These are phyloP conservation scores for Amphiura filiformis DNA, from an alignment of 35 echinoderm and acorn worm species.

Conservation along the genomic window DNA sequence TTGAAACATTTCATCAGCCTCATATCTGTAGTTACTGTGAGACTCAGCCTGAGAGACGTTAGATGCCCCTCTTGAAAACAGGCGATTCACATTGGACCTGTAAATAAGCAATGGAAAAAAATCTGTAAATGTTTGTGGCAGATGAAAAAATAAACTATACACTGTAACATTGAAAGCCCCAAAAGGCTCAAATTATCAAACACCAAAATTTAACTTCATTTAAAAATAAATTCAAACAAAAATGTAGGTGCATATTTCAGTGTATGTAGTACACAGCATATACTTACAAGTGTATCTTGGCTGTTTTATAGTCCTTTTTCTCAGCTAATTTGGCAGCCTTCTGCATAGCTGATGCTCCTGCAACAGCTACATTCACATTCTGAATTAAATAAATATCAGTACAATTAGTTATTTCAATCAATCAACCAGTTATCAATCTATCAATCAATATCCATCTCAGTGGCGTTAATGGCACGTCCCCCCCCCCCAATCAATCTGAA, in stretches of 20 bases:
- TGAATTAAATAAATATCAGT: not conserved
- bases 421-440: too few relatives aligned
- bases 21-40: not conserved
- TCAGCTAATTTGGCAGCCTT: slow-evolving; percentile 37
- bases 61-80: not conserved
- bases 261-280: too few relatives aligned
- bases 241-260: too few relatives aligned
- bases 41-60: not conserved
- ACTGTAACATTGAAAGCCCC: too few relatives aligned
- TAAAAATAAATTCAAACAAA: too few relatives aligned
- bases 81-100: not conserved
- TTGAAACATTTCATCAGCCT: not conserved
- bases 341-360: slow-evolving; percentile 34
- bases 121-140: too few relatives aligned
- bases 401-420: not conserved
- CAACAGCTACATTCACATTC: slow-evolving; percentile 45
- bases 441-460: not conserved
- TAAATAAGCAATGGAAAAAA: not conserved
- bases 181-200: too few relatives aligned
- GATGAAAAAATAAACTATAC: too few relatives aligned
- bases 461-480: not conserved
- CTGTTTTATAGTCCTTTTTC: slow-evolving; percentile 22
- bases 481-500: not conserved
- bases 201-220: too few relatives aligned
- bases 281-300: slow-evolving; percentile 51